A percentile compares a stretch with the other conserved stretches of the same genome.
Conservation (phyloP, 2,888 invertebrate species). For the Podabrus alpinus region DNA sequence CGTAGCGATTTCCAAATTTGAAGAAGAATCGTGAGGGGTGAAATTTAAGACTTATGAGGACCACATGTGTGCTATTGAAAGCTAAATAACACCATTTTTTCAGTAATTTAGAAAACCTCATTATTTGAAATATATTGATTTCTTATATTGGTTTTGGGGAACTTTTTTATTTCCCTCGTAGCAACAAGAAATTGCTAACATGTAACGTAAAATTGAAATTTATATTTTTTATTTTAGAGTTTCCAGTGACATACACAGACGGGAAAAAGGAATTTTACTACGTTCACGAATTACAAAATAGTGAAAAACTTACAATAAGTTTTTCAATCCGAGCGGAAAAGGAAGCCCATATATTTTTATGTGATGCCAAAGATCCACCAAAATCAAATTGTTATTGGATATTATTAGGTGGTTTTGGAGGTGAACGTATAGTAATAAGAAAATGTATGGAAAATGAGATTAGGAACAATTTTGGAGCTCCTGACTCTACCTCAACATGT, state of each 20-base stretch:
- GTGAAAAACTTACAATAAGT: not conserved
- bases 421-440: constrained; percentile 38
- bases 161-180: no score
- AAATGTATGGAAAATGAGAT: constrained; percentile 39
- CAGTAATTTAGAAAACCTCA: no score
- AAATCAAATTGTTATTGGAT: constrained; percentile 46
- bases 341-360: constrained; percentile 44
- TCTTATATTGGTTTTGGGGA: no score
- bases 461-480: not conserved
- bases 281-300: not conserved
- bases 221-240: constrained; percentile 4
- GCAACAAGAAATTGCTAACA: no score
- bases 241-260: not conserved
- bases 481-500: not conserved
- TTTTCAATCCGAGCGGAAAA: constrained; percentile 36
- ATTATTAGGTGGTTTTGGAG: constrained; percentile 41
- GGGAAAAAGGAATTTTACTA: not conserved
- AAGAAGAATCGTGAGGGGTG: no score
- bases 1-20: no score
- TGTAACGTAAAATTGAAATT: no score
- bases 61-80: no score
- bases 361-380: constrained; percentile 23
- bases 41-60: no score
- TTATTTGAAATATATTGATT: no score
- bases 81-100: no score